These are phyloP conservation scores for Chaenogobius annularis DNA, from an alignment of 2,113 vertebrate species.

Conservation along the genomic window DNA sequence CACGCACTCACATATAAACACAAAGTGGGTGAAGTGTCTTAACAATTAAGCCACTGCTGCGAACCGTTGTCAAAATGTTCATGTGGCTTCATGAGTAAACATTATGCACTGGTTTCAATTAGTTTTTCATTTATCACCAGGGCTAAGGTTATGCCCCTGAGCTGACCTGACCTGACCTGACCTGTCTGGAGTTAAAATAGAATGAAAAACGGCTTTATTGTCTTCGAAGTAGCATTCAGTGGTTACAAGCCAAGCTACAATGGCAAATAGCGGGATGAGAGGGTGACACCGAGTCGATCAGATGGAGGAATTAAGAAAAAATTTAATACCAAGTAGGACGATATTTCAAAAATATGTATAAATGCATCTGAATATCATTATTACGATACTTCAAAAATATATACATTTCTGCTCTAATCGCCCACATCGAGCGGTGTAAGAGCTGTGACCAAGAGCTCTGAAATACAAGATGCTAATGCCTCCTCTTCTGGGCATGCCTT, in stretches of 20 bases:
- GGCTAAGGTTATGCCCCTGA: neutral
- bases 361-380: too few species aligned
- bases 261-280: too few species aligned
- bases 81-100: neutral
- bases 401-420: too few species aligned
- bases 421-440: neutral
- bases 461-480: neutral
- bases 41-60: neutral
- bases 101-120: neutral
- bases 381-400: too few species aligned
- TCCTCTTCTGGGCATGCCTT: neutral
- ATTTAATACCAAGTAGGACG: too few species aligned
- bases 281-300: too few species aligned
- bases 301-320: too few species aligned
- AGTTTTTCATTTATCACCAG: conserved; percentile 6
- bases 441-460: neutral
- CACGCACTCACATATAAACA: too few species aligned
- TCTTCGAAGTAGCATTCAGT: neutral
- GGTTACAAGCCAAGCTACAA: neutral
- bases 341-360: too few species aligned
- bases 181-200: neutral
- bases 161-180: neutral
- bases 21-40: neutral
- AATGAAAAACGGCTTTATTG: neutral
- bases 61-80: neutral